A percentile compares a stretch with the other conserved stretches of the same genome.
phyloP scores from a whole-genome alignment of 2,797 vertebrate genomes.

The Toxotes lorentzi region DNA sequence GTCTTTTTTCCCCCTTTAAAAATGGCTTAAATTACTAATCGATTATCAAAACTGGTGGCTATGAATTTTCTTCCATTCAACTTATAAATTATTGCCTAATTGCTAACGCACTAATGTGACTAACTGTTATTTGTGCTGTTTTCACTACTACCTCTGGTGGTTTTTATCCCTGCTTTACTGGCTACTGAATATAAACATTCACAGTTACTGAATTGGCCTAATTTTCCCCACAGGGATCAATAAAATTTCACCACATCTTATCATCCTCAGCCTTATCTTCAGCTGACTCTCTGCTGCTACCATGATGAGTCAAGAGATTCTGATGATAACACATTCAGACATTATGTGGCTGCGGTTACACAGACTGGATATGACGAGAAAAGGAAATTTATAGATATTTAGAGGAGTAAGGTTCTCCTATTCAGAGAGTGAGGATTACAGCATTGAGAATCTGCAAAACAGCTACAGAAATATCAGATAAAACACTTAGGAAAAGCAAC shows the following conservation, averaged over 20 bases:
- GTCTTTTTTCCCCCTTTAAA: neutral
- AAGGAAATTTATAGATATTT: neutral
- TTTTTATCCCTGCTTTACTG: accelerated
- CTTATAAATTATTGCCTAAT: neutral
- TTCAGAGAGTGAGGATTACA: neutral
- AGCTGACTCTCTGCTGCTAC: slow-evolving; percentile 26
- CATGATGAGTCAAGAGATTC: slow-evolving; percentile 53
- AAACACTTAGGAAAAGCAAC: too few species aligned
- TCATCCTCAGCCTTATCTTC: slow-evolving; percentile 38
- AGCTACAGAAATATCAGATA: too few species aligned
- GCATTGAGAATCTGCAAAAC: neutral
- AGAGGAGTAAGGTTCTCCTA: too few species aligned
- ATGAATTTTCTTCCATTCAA: neutral
- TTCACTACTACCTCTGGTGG: neutral
- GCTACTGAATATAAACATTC: neutral
- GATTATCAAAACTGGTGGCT: neutral
- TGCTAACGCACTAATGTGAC: too few species aligned
- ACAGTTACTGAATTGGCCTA: neutral
- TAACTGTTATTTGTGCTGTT: accelerated
- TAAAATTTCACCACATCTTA: slow-evolving; percentile 36
- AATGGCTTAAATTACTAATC: neutral
- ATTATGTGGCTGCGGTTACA: slow-evolving; percentile 14
- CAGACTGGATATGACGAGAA: neutral
- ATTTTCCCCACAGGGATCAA: slow-evolving; percentile 35
- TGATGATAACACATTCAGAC: slow-evolving; percentile 30